phyloP scores from a whole-genome alignment of 1,140 invertebrate genomes.

The Heliconius hermathena region DNA sequence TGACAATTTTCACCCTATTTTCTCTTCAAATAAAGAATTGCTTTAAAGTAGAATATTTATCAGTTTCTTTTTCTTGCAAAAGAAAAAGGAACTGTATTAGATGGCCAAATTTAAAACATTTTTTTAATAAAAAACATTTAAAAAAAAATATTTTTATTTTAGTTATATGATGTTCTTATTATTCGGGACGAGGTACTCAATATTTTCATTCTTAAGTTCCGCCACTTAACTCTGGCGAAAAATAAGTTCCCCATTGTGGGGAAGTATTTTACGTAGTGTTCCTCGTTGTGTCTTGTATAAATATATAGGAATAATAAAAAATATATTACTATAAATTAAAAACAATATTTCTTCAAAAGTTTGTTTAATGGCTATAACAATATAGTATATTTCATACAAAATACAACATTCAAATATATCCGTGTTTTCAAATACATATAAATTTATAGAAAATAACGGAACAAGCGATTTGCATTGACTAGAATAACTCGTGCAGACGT shows the following conservation, averaged over 20 bases:
- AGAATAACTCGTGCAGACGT: conserved; percentile 31
- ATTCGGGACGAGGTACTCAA: too few relatives aligned
- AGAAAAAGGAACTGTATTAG: neutral
- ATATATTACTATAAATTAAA: conserved; percentile 16
- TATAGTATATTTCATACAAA: conserved; percentile 70
- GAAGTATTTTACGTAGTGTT: too few relatives aligned
- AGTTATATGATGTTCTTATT: too few relatives aligned
- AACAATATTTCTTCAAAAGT: conserved; percentile 21
- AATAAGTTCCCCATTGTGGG: too few relatives aligned
- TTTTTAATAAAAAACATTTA: neutral
- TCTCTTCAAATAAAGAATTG: neutral
- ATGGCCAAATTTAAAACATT: neutral
- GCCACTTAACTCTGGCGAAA: too few relatives aligned
- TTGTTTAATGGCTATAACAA: conserved; percentile 60
- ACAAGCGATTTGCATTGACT: conserved; percentile 45
- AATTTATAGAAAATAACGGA: conserved; percentile 32
- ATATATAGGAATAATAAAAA: too few relatives aligned
- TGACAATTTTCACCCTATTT: neutral
- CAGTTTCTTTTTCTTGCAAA: neutral
- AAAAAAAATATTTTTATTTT: neutral
- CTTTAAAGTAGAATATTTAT: neutral
- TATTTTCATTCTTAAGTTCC: too few relatives aligned
- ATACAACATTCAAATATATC: conserved; percentile 64
- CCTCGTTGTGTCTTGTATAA: too few relatives aligned
- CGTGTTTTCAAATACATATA: conserved; percentile 32